Evolutionary conservation across 1,140 invertebrate species (phyloP), one percentile per base, ranked within the genome.

Genomic region (Drosophila guanche): DNA sequence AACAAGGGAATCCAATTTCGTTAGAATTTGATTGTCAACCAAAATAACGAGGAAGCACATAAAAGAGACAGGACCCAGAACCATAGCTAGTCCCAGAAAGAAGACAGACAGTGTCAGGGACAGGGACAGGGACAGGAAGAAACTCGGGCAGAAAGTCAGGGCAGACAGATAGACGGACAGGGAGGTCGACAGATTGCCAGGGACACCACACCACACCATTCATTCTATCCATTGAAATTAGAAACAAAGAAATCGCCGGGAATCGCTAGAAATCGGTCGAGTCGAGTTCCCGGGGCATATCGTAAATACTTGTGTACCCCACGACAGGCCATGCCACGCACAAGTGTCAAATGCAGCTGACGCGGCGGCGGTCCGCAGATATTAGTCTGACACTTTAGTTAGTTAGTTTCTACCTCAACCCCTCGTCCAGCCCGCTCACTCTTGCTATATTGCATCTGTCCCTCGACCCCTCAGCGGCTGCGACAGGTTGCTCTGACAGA

Each of bases 11-110:
- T 76, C 74, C 81, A 86, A 86, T 86, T 86, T 88, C 69, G 78
- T 74, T 75, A 78, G 81, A 86, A 86, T 88, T 86, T 83, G 73
- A 86, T 86, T 86, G 83, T 88, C 81, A 86, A 86, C 83, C 50
- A 56, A 63, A 78, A 78, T 81, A 81, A 88, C 81, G 81, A 81
- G 77, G 56, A 63, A 74, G 57, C 53, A 71, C 59, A 59, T 53
- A 58, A 56, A 59, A 58, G 47, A 51, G 37, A 41, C 66, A 41
- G 43, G 29, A 54, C 50, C 33, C 33, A 12, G 33, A 37, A 37
- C 3, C 33, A 37, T 10, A 10, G 2, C 27, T 7, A 29, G 6
- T 33, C 33, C 33, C 33, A 42, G 37, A 40, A 43, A 42, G 47
- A 40, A 41, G 33, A 29, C 29, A 10, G 37, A 14, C 16, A 52